Base-by-base conservation (phyloP, 2,888 invertebrate genomes). In the Oegoconia quadripuncta region DNA sequence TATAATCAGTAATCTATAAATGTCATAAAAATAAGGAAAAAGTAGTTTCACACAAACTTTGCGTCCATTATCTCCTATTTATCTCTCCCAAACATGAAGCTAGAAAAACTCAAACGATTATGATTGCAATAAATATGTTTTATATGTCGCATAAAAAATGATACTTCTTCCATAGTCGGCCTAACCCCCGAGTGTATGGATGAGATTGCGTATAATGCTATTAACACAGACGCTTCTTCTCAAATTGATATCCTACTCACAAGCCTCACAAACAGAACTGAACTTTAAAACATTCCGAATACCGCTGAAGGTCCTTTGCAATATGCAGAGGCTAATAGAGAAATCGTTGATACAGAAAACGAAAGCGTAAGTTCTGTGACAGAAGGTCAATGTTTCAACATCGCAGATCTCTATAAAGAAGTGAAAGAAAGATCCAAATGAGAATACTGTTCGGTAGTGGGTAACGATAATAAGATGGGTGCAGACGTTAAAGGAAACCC, bases 181-280 rank as follows among this genome's bases (percentile, higher is more conserved):
- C 74, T 79, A 77, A 78, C 82, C 82, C 83, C 62, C 82, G 83
- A 81, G 74, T 87, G 87, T 87, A 84, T 86, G 82, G 86, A 84
- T 83, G 86, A 87, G 87, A 87, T 87, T 87, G 86, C 81, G 83
- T 75, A 82, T 87, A 87, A 87, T 84, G 83, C 87, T 87, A 87
- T 87, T 87, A 87, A 80, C 84, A 86, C 87, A 86, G 87, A 87
- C 87, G 87, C 86, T 87, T 81, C 83, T 86, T 76, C 80, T 84
- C 84, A 84, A 84, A 84, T 84, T 86, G 84, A 86, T 86, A 86
- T 83, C 84, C 76, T 73, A 67, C 74, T 70, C 55, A 48, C 48
- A 28, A 37, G 44, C 22, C 31, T 15, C 44, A 12, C 57, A 62
- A 31, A 35, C 52, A 14, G 80, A 74, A 61, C 42, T 66, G 56